phyloP scores from a whole-genome alignment of 2,113 vertebrate genomes.

The Syngnathus scovelli region DNA sequence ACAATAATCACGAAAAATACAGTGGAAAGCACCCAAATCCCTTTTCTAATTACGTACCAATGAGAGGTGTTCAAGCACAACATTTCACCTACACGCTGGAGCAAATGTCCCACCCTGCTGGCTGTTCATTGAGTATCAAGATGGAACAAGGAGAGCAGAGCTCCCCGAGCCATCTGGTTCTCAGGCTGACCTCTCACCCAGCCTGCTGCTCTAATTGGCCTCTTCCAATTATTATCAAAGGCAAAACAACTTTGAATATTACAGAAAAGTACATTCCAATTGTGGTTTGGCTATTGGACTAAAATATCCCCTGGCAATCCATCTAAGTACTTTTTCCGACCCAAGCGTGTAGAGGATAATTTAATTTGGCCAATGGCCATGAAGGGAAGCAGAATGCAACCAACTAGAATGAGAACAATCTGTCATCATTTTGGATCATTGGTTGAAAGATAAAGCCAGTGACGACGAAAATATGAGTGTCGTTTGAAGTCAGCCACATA shows the following conservation, averaged over 20 bases:
- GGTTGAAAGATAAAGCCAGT: not conserved
- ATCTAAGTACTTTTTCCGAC: slow-evolving; percentile 32
- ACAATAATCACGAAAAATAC: slow-evolving; percentile 33
- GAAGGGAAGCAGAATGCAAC: not conserved
- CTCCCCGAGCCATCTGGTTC: slow-evolving; percentile 50
- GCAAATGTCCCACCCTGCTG: slow-evolving; percentile 34
- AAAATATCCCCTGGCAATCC: slow-evolving; percentile 32
- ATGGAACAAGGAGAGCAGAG: slow-evolving; percentile 41
- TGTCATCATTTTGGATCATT: not conserved
- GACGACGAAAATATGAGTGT: not conserved
- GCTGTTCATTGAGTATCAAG: slow-evolving; percentile 48
- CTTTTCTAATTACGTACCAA: slow-evolving; percentile 53
- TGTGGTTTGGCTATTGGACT: slow-evolving; percentile 30
- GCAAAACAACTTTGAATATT: slow-evolving; percentile 23
- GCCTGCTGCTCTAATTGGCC: slow-evolving; percentile 35
- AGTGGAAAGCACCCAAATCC: slow-evolving; percentile 39
- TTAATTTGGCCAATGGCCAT: not conserved
- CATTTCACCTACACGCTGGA: slow-evolving; percentile 40
- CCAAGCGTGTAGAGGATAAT: slow-evolving; percentile 1
- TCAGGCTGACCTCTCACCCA: slow-evolving; percentile 43
- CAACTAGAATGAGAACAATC: not conserved
- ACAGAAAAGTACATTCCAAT: slow-evolving; percentile 13
- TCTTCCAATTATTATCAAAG: slow-evolving; percentile 25
- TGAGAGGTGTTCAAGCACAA: slow-evolving; percentile 39
- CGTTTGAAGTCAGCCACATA: not conserved